Base-by-base conservation (phyloP, 2,797 vertebrate species). In the Cephalopachus bancanus region DNA sequence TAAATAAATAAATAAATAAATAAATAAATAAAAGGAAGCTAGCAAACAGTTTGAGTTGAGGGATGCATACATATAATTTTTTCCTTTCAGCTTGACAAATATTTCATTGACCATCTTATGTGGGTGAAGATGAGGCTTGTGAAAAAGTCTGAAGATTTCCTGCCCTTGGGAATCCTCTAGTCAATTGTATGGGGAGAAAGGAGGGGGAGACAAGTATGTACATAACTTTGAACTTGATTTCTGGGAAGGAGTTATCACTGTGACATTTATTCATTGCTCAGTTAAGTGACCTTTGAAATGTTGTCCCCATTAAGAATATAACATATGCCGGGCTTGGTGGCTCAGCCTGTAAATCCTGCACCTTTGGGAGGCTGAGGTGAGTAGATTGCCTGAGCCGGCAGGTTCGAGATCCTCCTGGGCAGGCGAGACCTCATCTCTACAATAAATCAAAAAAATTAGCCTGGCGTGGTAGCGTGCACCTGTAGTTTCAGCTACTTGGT, bases 261-360 rank as follows among this genome's bases (percentile, higher is more conserved):
- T 26, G 10, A 4, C 22, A 1, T 59, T 69, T 37, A 83, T 37
- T 62, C 53, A 86, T 71, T 76, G 79, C 75, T 55, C 17, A 3
- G 49, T 55, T 60, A 64, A 62, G 28, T 0, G 62, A 94, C 86
- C 96, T 96, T 94, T 71, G 94, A 96, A 37, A 76, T 81, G 28
- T 71, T 0, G 12, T 86, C 59, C 72, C 83, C 14, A 37, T 57
- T 89, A 59, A 67, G 59, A 60, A n/a, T 64, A 67, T 62, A 24
- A 62, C 22, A 26, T 62, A 62, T 10, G 3, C 60, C 1, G 60
- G 60, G 60, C 10, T 0, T 0, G 60, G 60, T 62, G 60, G 60
- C 60, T 62, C 24, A 62, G 9, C 60, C 60, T 62, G 60, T 62
- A 62, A 62, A 24, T 24, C 60, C 24, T 24, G 60, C 60, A 26